These are phyloP conservation scores for Paratilapia polleni DNA, from an alignment of 2,113 vertebrate genomes.

Conservation along the genomic window DNA sequence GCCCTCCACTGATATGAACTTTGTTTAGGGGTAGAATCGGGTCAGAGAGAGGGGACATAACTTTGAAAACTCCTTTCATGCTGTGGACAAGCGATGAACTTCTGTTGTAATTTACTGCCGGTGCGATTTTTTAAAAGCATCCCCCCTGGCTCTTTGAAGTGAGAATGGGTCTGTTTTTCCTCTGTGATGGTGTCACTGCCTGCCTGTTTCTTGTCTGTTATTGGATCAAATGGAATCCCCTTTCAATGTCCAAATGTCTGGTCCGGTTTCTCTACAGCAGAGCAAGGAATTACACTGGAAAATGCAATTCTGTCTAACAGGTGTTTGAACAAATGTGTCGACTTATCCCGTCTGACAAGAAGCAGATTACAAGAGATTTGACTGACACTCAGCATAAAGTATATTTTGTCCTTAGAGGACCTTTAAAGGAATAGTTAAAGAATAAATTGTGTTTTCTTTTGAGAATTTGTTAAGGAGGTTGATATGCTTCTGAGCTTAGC, in stretches of 20 bases:
- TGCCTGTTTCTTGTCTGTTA: slow-evolving; percentile 65
- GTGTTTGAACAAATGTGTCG: slow-evolving; percentile 23
- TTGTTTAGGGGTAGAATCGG: slow-evolving; percentile 50
- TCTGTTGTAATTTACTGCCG: slow-evolving; percentile 76
- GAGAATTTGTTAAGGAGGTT: not conserved
- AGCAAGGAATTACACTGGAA: not conserved
- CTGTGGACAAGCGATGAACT: slow-evolving; percentile 73
- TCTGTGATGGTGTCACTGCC: slow-evolving; percentile 67
- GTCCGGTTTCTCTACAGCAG: slow-evolving; percentile 3
- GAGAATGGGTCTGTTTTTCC: slow-evolving; percentile 72
- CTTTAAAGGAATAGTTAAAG: not conserved
- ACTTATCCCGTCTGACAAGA: not conserved
- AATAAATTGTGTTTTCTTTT: not conserved
- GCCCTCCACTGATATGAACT: slow-evolving; percentile 54
- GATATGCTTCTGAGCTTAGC: too few species aligned
- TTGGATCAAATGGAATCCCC: slow-evolving; percentile 57
- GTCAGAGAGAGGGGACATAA: slow-evolving; percentile 52
- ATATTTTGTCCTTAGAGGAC: not conserved
- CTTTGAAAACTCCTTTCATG: slow-evolving; percentile 74
- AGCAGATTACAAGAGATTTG: not conserved
- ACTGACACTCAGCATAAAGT: not conserved
- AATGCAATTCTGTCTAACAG: slow-evolving; percentile 9
- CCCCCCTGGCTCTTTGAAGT: slow-evolving; percentile 76
- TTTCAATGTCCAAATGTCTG: slow-evolving; percentile 20
- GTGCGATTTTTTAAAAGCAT: slow-evolving; percentile 77